Base-by-base conservation (phyloP, 2,113 vertebrate species). In the Chlorocebus sabaeus region DNA sequence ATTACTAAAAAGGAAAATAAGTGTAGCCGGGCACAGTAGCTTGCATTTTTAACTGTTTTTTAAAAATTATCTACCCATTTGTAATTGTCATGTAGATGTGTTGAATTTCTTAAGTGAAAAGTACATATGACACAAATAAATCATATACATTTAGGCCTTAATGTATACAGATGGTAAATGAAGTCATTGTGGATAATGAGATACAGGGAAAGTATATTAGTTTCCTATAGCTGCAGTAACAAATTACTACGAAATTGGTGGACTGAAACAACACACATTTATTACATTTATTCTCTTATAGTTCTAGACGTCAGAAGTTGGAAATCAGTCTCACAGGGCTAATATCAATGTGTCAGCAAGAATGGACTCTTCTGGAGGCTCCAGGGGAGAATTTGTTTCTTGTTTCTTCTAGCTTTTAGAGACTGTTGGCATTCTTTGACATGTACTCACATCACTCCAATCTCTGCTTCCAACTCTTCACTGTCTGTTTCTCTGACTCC, bases 31-130 rank as follows among this genome's bases (percentile, higher is more conserved):
- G 61, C 61, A 5, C 27, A 30, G 61, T 32, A 30, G 27, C 27
- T 64, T 83, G 43, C n/a, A 91, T 48, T 55, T 95, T 84, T 82
- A 86, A 70, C 25, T 89, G 48, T 55, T 93, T 96, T 91, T 18
- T 68, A 61, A 87, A 38, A 11, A 82, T n/a, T 55, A 23, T 43
- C 50, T 70, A 8, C 12, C 50, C 40, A 17, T 89, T 79, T 89
- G 72, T 20, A 82, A 16, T 57, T 94, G 13, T 38, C 45, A 76
- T 43, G 35, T n/a, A 40, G 18, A 2, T 55, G 35, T 18, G 30
- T 14, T 89, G 48, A 50, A 64, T 85, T 90, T 61, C 43, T 50
- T 82, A 16, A 88, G 38, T 79, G 79, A 70, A 81, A 64, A 72
- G 13, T 64, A 22, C 22, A 4, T 45, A 40, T 48, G 32, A 80